Percentiles rank a stretch among this genome's conserved stretches.
phyloP scores from a whole-genome alignment of 2,888 invertebrate species.

The Lottia scabra region DNA sequence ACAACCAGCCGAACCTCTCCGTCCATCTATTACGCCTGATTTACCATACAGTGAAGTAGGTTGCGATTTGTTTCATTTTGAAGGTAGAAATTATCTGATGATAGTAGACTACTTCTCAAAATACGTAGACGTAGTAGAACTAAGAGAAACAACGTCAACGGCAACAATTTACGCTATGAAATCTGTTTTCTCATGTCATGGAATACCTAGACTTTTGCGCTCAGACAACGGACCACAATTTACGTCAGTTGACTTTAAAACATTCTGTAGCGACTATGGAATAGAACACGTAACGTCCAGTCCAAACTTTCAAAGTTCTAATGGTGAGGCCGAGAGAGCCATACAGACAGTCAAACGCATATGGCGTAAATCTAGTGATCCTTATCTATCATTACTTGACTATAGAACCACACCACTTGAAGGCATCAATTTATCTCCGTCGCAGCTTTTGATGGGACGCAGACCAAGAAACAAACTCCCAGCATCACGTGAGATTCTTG shows the following conservation, averaged over 20 bases:
- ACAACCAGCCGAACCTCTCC: constrained; percentile 28
- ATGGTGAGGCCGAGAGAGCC: constrained; percentile 43
- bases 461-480: constrained; percentile 35
- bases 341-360: constrained; percentile 39
- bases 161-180: constrained; percentile 17
- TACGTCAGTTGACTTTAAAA: too few species aligned
- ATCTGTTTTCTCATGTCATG: not conserved
- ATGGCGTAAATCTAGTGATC: constrained; percentile 34
- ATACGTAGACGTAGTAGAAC: not conserved
- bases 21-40: constrained; percentile 21
- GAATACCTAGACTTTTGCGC: not conserved
- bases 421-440: constrained; percentile 27
- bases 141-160: not conserved
- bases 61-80: constrained; percentile 5
- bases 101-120: constrained; percentile 12
- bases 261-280: constrained; percentile 28
- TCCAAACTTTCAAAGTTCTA: constrained; percentile 36
- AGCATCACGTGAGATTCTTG: too few species aligned
- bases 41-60: constrained; percentile 28
- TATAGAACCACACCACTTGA: constrained; percentile 37
- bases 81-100: not conserved
- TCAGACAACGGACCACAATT: not conserved
- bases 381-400: constrained; percentile 29
- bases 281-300: constrained; percentile 37
- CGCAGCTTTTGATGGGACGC: constrained; percentile 36